Evolutionary conservation across 1,140 invertebrate species (phyloP).

Genomic region (Macrostomum lignano): DNA sequence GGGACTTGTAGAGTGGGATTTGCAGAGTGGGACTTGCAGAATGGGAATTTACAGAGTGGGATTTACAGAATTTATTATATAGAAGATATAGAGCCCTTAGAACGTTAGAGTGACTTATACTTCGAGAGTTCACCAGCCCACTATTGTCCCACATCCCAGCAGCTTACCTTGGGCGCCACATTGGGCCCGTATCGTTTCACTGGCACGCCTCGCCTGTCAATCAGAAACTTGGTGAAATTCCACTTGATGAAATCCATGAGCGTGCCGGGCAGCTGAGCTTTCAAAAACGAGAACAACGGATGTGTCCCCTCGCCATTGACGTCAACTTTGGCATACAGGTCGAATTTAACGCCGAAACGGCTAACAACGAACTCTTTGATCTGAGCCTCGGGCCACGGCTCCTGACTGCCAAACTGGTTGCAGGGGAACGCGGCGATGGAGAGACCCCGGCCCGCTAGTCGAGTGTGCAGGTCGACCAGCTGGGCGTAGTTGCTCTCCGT

Average conservation of each 20-base stretch:
- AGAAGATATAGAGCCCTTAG: too few relatives aligned
- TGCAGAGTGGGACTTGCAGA: too few relatives aligned
- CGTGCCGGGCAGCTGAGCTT: constrained; percentile 37
- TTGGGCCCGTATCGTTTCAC: constrained; percentile 49
- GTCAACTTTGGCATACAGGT: constrained; percentile 39
- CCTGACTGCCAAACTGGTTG: constrained; percentile 28
- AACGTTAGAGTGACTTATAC: too few relatives aligned
- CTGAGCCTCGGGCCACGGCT: constrained; percentile 17
- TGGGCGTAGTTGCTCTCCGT: constrained; percentile 26
- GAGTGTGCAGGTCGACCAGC: constrained; percentile 21
- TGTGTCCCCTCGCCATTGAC: constrained; percentile 57
- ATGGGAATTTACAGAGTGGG: too few relatives aligned
- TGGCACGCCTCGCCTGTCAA: constrained; percentile 53
- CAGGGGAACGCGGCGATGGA: constrained; percentile 25
- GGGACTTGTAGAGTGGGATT: too few relatives aligned
- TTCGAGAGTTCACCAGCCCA: too few relatives aligned
- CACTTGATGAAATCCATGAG: constrained; percentile 48
- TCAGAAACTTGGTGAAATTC: constrained; percentile 85
- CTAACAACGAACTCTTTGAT: constrained; percentile 21
- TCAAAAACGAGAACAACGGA: constrained; percentile 61
- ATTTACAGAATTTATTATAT: too few relatives aligned
- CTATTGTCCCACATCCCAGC: too few relatives aligned
- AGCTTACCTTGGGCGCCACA: too few relatives aligned
- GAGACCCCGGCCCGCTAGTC: constrained; percentile 23
- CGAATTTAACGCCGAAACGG: constrained; percentile 13